Conservation (phyloP, 2,797 vertebrate genomes). For the Chloroceryle inda region DNA sequence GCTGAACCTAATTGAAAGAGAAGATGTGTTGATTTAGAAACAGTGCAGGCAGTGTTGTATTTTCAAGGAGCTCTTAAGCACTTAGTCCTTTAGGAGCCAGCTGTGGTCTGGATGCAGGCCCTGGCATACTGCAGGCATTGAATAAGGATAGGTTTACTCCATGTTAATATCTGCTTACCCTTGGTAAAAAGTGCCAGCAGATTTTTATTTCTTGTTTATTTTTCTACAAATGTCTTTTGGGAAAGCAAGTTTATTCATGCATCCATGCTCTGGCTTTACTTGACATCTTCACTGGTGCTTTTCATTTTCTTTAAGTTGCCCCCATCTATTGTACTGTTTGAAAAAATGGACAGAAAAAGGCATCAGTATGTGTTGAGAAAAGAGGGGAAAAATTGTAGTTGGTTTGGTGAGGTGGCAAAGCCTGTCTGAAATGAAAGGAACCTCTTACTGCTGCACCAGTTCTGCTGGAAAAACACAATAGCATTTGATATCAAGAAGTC, state of each 20-base stretch:
- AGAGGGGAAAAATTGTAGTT: not conserved
- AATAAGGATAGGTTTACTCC: not conserved
- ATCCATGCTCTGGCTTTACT: not conserved
- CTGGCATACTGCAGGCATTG: not conserved
- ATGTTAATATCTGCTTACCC: not conserved
- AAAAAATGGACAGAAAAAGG: constrained; percentile 34
- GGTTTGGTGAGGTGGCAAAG: not conserved
- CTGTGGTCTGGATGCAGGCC: constrained; percentile 6
- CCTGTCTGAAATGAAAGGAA: not conserved
- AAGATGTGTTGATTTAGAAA: not conserved
- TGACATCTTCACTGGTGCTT: not conserved
- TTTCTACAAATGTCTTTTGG: constrained; percentile 42
- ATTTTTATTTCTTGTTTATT: constrained; percentile 37
- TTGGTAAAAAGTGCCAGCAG: constrained; percentile 1
- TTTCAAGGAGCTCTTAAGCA: not conserved
- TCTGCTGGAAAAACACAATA: not conserved
- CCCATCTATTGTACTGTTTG: not conserved
- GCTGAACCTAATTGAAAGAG: not conserved
- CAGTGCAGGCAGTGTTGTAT: not conserved
- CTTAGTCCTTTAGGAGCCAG: not conserved
- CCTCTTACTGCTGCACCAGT: not conserved
- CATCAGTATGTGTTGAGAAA: not conserved
- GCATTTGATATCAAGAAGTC: not conserved
- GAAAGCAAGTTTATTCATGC: not conserved
- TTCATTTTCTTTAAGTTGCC: not conserved